phyloP scores from a whole-genome alignment of 1,140 invertebrate species.

The Tetramorium alpestre region DNA sequence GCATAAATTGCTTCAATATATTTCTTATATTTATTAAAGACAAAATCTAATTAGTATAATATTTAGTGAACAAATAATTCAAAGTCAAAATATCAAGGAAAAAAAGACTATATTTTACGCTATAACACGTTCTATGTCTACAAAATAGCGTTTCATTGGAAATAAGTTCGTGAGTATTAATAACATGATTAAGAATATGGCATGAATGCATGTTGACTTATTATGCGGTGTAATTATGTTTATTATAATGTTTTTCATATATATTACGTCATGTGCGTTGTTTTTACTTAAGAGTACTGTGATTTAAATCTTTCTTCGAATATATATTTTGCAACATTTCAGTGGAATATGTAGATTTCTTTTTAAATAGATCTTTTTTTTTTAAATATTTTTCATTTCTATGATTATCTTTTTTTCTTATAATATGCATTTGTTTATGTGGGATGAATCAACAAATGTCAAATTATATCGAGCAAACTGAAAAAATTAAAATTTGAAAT shows the following conservation, averaged over 20 bases:
- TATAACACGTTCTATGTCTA: slow-evolving; percentile 76
- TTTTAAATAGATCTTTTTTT: slow-evolving; percentile 23
- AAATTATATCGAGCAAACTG: not conserved
- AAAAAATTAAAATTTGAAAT: not conserved
- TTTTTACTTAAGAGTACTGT: slow-evolving; percentile 43
- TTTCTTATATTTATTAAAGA: not conserved
- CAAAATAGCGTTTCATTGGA: slow-evolving; percentile 86
- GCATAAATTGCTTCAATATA: slow-evolving; percentile 4
- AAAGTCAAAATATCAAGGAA: not conserved
- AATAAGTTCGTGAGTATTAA: slow-evolving; percentile 84
- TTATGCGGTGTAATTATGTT: slow-evolving; percentile 35
- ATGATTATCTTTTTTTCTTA: not conserved
- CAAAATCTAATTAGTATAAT: slow-evolving; percentile 35
- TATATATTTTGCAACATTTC: slow-evolving; percentile 36
- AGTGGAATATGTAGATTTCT: not conserved
- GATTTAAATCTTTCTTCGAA: slow-evolving; percentile 45
- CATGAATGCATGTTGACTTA: slow-evolving; percentile 79
- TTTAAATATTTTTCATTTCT: slow-evolving; percentile 1
- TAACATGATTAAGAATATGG: slow-evolving; percentile 68
- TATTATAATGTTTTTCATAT: slow-evolving; percentile 34
- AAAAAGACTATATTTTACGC: slow-evolving; percentile 48
- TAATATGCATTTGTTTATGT: not conserved
- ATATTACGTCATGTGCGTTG: not conserved
- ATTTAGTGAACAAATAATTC: slow-evolving; percentile 19
- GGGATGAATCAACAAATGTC: not conserved